Base-by-base conservation (phyloP, 1,140 invertebrate species). In the Cyphomyrmex costatus region DNA sequence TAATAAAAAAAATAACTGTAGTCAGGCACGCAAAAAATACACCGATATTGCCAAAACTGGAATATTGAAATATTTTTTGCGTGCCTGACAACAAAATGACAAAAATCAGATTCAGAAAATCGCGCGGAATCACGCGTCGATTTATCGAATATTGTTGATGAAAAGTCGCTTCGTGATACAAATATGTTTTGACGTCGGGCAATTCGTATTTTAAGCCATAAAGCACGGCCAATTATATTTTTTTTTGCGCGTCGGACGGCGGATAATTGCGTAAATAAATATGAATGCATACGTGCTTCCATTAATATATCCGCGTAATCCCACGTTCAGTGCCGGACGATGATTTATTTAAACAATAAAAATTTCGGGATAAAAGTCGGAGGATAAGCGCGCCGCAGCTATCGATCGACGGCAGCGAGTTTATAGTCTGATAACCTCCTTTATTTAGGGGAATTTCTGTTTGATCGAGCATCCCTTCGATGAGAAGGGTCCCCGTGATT, bases 381-480 rank as follows among this genome's bases (percentile, higher is more conserved):
- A 80, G 14, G 30, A 36, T n/a, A 51, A 46, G 49, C 77, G 21
- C 27, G 70, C 27, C 30, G n/a, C 49, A 46, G 51, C 36, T 78
- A 78, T 86, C 86, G 86, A 88, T 86, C 82, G 68, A 61, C 56
- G 36, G 16, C 49, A 58, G 68, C 63, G 76, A 82, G 71, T 90
- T 90, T 88, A 90, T 85, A 88, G 89, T 76, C 65, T 71, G 76
- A 80, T 66, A 83, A 80, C 76, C 86, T 85, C 42, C 76, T 87
- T 90, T 90, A 86, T 91, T 91, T 83, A 66, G 79, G 65, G 60
- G 85, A 89, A 87, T 87, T 89, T 90, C 90, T 89, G 89, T 91
- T 90, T 85, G 90, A 89, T 91, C 89, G 87, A 88, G 89, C 80
- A 78, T 87, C 84, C 68, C 89, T 87, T 80, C 87, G 89, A 63